Conservation (phyloP, 2,113 vertebrate species). For the Xenus cinereus region DNA sequence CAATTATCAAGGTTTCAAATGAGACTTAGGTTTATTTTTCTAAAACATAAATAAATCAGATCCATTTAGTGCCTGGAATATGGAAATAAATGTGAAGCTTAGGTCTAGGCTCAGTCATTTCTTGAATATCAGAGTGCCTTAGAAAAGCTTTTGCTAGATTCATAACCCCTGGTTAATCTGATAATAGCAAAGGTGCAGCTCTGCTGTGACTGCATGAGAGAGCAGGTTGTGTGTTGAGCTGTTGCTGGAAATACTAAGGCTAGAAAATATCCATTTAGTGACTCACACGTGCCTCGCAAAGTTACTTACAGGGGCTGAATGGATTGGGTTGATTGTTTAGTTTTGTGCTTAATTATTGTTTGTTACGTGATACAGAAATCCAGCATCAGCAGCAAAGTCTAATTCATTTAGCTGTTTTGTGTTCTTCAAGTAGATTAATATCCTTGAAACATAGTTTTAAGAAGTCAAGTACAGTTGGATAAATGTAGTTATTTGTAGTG, state of each 20-base stretch:
- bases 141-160: background rate
- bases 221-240: background rate
- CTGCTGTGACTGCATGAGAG: background rate
- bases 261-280: background rate
- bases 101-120: background rate
- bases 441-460: background rate
- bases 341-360: background rate
- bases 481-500: background rate
- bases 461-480: background rate
- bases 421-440: background rate
- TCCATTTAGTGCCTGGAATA: background rate
- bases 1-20: background rate
- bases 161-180: background rate
- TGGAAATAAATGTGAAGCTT: background rate
- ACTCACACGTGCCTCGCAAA: background rate
- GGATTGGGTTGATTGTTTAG: background rate
- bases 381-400: background rate
- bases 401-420: background rate
- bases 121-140: background rate
- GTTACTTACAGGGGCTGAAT: background rate
- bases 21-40: background rate
- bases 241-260: accelerated
- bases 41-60: background rate
- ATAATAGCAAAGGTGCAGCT: background rate
- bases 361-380: background rate